Percentiles rank a stretch among this genome's conserved stretches.
phyloP scores from a whole-genome alignment of 2,113 vertebrate genomes.

The Galemys pyrenaicus region DNA sequence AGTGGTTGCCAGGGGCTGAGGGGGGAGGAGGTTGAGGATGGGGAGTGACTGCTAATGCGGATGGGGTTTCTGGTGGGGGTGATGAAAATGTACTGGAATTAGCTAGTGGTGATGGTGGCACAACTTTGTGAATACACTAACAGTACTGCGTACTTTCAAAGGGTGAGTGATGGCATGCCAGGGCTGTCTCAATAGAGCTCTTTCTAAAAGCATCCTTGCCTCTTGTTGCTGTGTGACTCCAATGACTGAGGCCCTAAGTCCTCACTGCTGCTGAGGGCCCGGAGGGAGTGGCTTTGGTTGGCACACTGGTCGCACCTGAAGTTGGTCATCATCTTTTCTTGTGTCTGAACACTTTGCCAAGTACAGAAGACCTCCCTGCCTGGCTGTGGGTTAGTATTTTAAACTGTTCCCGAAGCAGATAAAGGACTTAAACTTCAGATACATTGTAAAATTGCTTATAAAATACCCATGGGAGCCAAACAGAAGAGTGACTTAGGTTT shows the following conservation, averaged over 20 bases:
- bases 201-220: background rate
- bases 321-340: background rate
- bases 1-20: slow-evolving; percentile 60
- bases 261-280: rapidly evolving
- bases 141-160: background rate
- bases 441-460: background rate
- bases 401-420: background rate
- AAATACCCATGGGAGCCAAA: background rate
- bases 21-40: background rate
- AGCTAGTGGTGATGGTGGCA: background rate
- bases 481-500: background rate
- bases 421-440: background rate
- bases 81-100: background rate
- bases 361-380: background rate
- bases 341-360: background rate
- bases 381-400: rapidly evolving
- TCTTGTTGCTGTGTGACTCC: background rate
- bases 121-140: background rate
- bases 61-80: background rate
- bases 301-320: no score
- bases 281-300: rapidly evolving
- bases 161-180: background rate
- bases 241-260: background rate
- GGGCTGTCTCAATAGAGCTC: background rate
- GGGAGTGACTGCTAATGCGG: slow-evolving; percentile 33